Evolutionary conservation across 1,140 invertebrate species (phyloP).

Genomic region (Sarcophaga peregrina): DNA sequence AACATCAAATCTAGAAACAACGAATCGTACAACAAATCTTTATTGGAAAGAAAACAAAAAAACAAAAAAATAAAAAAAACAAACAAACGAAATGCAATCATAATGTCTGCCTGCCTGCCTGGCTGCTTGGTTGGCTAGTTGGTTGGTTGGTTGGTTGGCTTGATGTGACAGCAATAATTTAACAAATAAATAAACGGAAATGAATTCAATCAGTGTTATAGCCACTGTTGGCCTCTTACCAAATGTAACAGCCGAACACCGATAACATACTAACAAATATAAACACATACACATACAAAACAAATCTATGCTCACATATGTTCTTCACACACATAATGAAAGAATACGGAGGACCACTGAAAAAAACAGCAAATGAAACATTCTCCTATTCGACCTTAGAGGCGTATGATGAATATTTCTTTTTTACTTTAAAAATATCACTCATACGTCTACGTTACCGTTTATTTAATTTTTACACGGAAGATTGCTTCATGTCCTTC

Average conservation of each 20-base stretch:
- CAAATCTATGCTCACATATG: too few relatives aligned
- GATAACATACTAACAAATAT: background rate
- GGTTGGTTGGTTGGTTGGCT: background rate
- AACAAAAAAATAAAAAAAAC: background rate
- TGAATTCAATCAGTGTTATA: conserved; percentile 35
- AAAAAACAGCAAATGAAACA: too few relatives aligned
- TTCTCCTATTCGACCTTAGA: background rate
- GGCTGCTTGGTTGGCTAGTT: background rate
- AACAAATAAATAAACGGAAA: conserved; percentile 41
- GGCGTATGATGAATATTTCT: background rate
- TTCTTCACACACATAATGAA: too few relatives aligned
- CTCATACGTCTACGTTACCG: background rate
- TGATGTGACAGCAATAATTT: conserved; percentile 41
- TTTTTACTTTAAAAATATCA: background rate
- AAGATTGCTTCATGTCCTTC: too few relatives aligned
- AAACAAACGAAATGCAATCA: background rate
- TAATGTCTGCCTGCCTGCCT: background rate
- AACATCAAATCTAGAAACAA: background rate
- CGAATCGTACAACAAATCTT: background rate
- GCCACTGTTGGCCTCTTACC: conserved; percentile 6
- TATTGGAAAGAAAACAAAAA: too few relatives aligned
- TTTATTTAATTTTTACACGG: too few relatives aligned
- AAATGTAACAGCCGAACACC: background rate
- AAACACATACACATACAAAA: background rate
- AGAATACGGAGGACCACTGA: too few relatives aligned